Evolutionary conservation across 2,113 vertebrate species (phyloP).

Genomic region (Struthidea cinerea): DNA sequence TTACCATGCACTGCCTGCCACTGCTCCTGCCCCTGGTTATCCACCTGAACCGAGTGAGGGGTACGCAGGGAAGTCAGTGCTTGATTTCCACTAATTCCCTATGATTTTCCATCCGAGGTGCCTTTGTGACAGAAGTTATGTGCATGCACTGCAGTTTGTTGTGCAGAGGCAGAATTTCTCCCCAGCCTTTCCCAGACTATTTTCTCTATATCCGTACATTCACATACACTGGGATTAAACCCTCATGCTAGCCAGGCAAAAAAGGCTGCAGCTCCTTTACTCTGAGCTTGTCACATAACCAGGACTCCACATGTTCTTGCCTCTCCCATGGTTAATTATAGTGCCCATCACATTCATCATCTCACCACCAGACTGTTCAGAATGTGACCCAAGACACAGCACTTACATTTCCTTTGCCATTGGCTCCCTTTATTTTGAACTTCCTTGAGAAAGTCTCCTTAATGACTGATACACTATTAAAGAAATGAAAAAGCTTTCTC

Average conservation of each 20-base stretch:
- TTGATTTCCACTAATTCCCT: background rate
- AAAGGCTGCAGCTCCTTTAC: background rate
- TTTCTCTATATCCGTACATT: background rate
- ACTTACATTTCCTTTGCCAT: background rate
- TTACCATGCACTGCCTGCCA: background rate
- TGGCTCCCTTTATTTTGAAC: background rate
- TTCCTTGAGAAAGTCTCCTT: background rate
- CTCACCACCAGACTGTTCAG: background rate
- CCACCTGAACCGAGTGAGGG: background rate
- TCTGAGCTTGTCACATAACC: background rate
- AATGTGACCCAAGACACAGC: background rate
- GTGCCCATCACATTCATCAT: background rate
- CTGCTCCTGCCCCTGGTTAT: background rate
- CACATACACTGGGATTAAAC: background rate
- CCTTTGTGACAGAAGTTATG: background rate
- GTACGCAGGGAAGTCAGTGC: background rate
- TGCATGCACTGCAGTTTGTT: background rate
- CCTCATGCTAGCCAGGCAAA: background rate
- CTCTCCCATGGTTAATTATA: background rate
- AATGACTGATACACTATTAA: background rate
- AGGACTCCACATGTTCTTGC: background rate
- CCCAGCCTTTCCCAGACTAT: background rate
- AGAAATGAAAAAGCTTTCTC: background rate
- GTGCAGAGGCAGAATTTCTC: background rate
- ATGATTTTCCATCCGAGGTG: background rate